A percentile compares a stretch with the other conserved stretches of the same genome.
These are phyloP conservation scores for Electrona antarctica DNA, from an alignment of 2,113 vertebrate genomes.

Conservation along the genomic window DNA sequence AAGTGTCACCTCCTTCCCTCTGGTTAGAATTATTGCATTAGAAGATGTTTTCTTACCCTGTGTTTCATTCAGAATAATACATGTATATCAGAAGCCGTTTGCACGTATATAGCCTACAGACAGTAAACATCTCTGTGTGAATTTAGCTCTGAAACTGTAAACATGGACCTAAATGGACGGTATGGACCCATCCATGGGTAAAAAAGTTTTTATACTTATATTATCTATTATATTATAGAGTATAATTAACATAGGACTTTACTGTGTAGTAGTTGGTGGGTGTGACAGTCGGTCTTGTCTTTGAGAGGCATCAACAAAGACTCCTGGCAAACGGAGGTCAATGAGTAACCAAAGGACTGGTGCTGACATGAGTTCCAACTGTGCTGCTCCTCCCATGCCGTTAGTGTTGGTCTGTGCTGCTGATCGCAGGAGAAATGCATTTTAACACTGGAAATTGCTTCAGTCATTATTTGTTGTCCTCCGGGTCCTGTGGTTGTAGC, in stretches of 20 bases:
- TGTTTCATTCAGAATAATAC: conserved; percentile 13
- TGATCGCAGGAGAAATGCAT: no score
- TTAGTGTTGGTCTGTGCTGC: conserved; percentile 10
- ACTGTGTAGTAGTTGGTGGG: neutral
- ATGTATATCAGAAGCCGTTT: conserved; percentile 4
- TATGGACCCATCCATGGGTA: neutral
- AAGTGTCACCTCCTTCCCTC: conserved; percentile 41
- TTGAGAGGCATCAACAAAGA: conserved; percentile 25
- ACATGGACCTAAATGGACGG: neutral
- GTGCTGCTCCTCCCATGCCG: conserved; percentile 24
- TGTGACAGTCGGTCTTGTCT: conserved; percentile 18
- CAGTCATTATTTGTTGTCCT: no score
- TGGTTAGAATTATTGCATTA: conserved; percentile 38
- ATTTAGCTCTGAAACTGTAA: neutral
- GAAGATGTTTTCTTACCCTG: conserved; percentile 32
- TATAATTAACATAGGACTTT: no score
- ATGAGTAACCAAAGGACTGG: conserved; percentile 68
- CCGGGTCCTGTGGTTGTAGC: no score
- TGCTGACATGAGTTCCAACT: conserved; percentile 43
- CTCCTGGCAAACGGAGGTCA: conserved; percentile 46
- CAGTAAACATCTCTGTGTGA: neutral
- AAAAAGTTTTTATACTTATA: no score
- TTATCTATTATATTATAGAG: no score
- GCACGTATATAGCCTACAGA: conserved; percentile 9
- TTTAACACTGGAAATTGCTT: no score